These are phyloP conservation scores for Melanaphis sacchari DNA, from an alignment of 1,140 invertebrate species.

Conservation along the genomic window DNA sequence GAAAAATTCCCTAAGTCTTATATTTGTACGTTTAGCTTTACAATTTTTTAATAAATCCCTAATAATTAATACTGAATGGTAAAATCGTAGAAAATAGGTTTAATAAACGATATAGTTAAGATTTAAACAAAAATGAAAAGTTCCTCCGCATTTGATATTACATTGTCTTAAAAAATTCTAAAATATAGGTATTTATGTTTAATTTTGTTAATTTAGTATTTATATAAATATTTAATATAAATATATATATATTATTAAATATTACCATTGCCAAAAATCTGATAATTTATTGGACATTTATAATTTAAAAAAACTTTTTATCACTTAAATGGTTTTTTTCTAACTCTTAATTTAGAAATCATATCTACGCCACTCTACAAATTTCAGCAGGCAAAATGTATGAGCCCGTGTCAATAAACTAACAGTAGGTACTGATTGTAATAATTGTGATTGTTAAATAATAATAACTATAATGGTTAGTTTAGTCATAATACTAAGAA, in stretches of 20 bases:
- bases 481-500: not conserved
- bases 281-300: too few species aligned
- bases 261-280: too few species aligned
- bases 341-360: too few species aligned
- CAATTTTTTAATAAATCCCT: not conserved
- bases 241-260: too few species aligned
- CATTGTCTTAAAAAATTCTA: not conserved
- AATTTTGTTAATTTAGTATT: not conserved
- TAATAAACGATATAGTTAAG: not conserved
- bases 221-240: too few species aligned
- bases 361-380: not conserved
- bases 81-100: not conserved
- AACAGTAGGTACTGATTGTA: not conserved
- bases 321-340: too few species aligned
- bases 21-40: not conserved
- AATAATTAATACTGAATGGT: not conserved
- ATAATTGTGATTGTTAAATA: not conserved
- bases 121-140: not conserved
- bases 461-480: not conserved
- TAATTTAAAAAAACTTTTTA: too few species aligned
- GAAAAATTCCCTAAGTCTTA: not conserved
- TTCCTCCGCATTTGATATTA: not conserved
- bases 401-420: not conserved
- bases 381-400: not conserved
- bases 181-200: not conserved